Percentiles rank a stretch among this genome's conserved stretches.
phyloP scores from a whole-genome alignment of 2,888 invertebrate genomes.

The Phasia obesa region DNA sequence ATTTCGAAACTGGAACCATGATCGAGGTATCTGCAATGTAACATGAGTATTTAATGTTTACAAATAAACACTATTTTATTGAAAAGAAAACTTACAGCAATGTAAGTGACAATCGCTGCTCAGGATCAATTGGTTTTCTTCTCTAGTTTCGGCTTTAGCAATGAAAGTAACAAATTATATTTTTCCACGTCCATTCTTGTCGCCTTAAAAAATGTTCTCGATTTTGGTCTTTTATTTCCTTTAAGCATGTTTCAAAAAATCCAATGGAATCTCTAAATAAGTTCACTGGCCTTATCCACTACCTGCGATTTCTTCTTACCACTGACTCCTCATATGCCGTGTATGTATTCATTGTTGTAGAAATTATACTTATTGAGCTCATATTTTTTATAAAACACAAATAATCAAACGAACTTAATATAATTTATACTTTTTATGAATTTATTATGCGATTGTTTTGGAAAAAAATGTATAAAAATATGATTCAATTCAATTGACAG shows the following conservation, averaged over 20 bases:
- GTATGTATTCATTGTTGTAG: neutral
- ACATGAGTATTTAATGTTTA: neutral
- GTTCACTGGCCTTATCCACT: conserved; percentile 23
- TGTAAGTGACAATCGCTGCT: conserved; percentile 14
- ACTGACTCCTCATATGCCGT: neutral
- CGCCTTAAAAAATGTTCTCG: conserved; percentile 9
- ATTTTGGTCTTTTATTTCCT: too few relatives aligned
- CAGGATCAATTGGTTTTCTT: conserved; percentile 33
- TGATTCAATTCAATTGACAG: conserved; percentile 3
- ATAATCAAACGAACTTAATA: too few relatives aligned
- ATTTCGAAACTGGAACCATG: conserved; percentile 21
- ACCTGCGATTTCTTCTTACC: too few relatives aligned
- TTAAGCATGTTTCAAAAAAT: too few relatives aligned
- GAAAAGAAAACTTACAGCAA: conserved; percentile 7
- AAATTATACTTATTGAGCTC: neutral
- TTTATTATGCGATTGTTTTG: neutral
- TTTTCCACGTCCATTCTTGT: conserved; percentile 21
- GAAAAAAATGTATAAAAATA: neutral
- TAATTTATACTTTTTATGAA: neutral
- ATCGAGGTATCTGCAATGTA: conserved; percentile 11
- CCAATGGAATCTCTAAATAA: conserved; percentile 17
- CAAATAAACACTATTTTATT: neutral
- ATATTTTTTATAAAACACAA: conserved; percentile 18
- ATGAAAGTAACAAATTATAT: conserved; percentile 26
- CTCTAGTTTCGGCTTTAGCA: conserved; percentile 17